These are phyloP conservation scores for Gallinago solitaria DNA, from an alignment of 2,797 vertebrate genomes.

Conservation along the genomic window DNA sequence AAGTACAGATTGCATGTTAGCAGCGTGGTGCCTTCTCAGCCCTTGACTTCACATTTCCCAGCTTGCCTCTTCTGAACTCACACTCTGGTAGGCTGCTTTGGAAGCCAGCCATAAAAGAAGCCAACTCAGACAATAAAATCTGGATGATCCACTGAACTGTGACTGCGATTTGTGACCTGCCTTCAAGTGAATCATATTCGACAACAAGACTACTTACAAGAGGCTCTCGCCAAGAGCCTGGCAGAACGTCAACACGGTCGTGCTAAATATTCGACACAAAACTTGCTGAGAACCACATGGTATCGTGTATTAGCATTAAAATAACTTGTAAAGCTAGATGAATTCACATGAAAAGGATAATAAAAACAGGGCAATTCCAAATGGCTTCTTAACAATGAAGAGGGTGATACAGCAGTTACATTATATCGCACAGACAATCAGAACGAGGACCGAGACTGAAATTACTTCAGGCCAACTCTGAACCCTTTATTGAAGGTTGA, in stretches of 20 bases:
- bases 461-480: not conserved
- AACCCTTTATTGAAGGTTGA: not conserved
- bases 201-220: conserved; percentile 38
- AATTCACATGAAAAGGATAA: not conserved
- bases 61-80: not conserved
- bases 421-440: not conserved
- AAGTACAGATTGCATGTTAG: not conserved
- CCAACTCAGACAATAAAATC: conserved; percentile 30
- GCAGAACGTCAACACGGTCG: conserved; percentile 51
- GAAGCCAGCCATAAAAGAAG: conserved; percentile 29
- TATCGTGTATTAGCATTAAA: conserved; percentile 15
- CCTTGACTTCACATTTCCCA: conserved; percentile 11
- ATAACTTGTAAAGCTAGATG: conserved; percentile 7
- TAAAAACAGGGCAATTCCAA: not conserved
- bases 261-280: conserved; percentile 29
- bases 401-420: not conserved
- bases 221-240: conserved; percentile 50
- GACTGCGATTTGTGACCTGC: conserved; percentile 48
- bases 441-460: not conserved
- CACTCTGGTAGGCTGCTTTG: not conserved
- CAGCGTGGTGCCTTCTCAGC: conserved; percentile 47
- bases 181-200: conserved; percentile 55
- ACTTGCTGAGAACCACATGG: conserved; percentile 29
- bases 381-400: not conserved
- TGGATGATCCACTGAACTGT: conserved; percentile 58